These are phyloP conservation scores for Tribolium castaneum DNA, from an alignment of 1,140 invertebrate species.

Conservation along the genomic window DNA sequence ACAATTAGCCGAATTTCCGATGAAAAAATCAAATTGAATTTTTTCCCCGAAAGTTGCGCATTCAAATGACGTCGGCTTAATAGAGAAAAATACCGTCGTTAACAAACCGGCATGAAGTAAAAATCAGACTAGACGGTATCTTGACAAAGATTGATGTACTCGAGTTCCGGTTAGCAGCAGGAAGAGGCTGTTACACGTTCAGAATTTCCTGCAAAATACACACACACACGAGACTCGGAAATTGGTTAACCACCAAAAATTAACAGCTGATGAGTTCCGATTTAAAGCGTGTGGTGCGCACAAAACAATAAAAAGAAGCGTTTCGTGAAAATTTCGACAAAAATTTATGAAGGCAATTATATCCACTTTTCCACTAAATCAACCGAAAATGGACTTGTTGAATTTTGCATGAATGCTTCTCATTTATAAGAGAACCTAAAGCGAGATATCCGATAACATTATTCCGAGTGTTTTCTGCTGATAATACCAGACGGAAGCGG, in stretches of 20 bases:
- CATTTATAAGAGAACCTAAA: conserved; percentile 21
- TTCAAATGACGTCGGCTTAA: not conserved
- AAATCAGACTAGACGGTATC: conserved; percentile 16
- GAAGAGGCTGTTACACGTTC: not conserved
- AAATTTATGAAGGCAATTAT: conserved; percentile 20
- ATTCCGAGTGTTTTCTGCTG: conserved; percentile 10
- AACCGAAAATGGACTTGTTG: conserved; percentile 21
- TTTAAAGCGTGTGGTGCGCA: not conserved
- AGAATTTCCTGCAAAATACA: conserved; percentile 19
- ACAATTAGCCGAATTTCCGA: not conserved
- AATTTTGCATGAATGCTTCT: conserved; percentile 20
- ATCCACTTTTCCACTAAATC: conserved; percentile 22
- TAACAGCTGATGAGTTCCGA: conserved; percentile 14
- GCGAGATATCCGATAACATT: conserved; percentile 18
- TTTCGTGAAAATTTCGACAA: not conserved
- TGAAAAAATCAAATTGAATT: too few relatives aligned
- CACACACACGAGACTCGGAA: not conserved
- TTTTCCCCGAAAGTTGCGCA: not conserved
- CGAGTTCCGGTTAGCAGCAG: conserved; percentile 10
- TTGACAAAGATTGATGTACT: conserved; percentile 17
- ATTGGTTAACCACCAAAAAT: conserved; percentile 15
- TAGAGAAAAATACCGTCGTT: not conserved
- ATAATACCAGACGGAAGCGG: not conserved
- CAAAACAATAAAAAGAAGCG: not conserved
- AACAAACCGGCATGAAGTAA: not conserved